A percentile compares a stretch with the other conserved stretches of the same genome.
These are phyloP conservation scores for Yponomeuta cagnagella DNA, from an alignment of 2,888 invertebrate genomes.

Conservation along the genomic window DNA sequence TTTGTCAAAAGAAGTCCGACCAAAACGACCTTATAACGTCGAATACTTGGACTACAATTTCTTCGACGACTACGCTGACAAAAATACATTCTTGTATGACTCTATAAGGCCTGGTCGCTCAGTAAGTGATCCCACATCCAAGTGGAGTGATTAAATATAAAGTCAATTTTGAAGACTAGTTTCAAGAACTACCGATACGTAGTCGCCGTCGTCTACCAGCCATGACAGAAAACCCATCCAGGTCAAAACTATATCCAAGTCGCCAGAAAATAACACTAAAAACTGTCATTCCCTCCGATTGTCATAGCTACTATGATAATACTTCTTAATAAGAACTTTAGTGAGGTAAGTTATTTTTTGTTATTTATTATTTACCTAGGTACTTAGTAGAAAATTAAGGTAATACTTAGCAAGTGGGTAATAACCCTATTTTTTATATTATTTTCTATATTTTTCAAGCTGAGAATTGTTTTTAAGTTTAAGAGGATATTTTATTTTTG, in stretches of 20 bases:
- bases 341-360: too few relatives aligned
- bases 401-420: too few relatives aligned
- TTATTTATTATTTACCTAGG: too few relatives aligned
- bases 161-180: slow-evolving; percentile 13
- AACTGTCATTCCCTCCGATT: slow-evolving; percentile 14
- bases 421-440: too few relatives aligned
- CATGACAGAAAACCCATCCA: too few relatives aligned
- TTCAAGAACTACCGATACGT: slow-evolving; percentile 11
- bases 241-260: not conserved
- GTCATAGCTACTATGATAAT: slow-evolving; percentile 17
- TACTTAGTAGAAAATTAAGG: too few relatives aligned
- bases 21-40: slow-evolving; percentile 14
- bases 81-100: slow-evolving; percentile 15
- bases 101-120: slow-evolving; percentile 11
- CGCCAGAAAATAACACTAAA: slow-evolving; percentile 12
- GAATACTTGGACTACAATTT: slow-evolving; percentile 15
- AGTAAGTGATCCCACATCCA: too few relatives aligned
- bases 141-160: slow-evolving; percentile 4
- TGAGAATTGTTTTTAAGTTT: not conserved
- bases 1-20: slow-evolving; percentile 20
- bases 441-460: slow-evolving; percentile 6
- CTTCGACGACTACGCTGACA: slow-evolving; percentile 16
- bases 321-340: too few relatives aligned
- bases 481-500: not conserved
- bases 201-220: too few relatives aligned